Evolutionary conservation across 1,140 invertebrate genomes (phyloP).

Genomic region (Coenobita brevimanus): DNA sequence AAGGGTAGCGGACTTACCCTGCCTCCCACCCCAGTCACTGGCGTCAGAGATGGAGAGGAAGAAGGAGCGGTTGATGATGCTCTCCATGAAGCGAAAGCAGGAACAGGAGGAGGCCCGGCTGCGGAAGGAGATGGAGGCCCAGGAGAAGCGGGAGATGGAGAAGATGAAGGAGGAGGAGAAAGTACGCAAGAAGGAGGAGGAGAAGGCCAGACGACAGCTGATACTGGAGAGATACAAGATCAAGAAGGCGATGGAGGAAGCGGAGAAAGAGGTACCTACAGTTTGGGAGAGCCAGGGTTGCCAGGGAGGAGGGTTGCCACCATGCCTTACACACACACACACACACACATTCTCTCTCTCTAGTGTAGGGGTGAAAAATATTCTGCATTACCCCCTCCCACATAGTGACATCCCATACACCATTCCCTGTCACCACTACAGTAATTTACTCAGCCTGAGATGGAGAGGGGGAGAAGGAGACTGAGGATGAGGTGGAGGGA

Average conservation of each 20-base stretch:
- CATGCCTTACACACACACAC: too few relatives aligned
- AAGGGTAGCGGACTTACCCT: slow-evolving; percentile 66
- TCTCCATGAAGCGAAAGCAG: slow-evolving; percentile 70
- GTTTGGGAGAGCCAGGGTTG: too few relatives aligned
- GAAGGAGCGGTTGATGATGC: slow-evolving; percentile 70
- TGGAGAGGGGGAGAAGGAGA: too few relatives aligned
- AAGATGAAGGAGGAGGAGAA: slow-evolving; percentile 89
- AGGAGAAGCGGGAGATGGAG: slow-evolving; percentile 81
- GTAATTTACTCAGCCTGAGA: too few relatives aligned
- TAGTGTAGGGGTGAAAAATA: too few relatives aligned
- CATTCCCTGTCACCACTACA: too few relatives aligned
- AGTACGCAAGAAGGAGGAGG: slow-evolving; percentile 91
- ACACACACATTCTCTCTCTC: too few relatives aligned
- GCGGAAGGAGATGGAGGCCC: slow-evolving; percentile 78
- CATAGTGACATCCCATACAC: too few relatives aligned
- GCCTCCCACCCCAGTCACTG: slow-evolving; percentile 59
- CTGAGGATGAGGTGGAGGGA: too few relatives aligned
- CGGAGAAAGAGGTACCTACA: slow-evolving; percentile 85
- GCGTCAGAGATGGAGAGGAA: slow-evolving; percentile 70
- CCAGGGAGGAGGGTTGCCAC: too few relatives aligned
- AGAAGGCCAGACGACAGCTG: slow-evolving; percentile 85
- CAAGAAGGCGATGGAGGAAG: slow-evolving; percentile 94
- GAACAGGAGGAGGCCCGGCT: slow-evolving; percentile 89
- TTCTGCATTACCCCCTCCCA: too few relatives aligned
- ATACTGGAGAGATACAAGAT: slow-evolving; percentile 96